Percentiles rank a stretch among this genome's conserved stretches.
Evolutionary conservation across 2,888 invertebrate species (phyloP).

Genomic region (Lacanobia wlatinum): DNA sequence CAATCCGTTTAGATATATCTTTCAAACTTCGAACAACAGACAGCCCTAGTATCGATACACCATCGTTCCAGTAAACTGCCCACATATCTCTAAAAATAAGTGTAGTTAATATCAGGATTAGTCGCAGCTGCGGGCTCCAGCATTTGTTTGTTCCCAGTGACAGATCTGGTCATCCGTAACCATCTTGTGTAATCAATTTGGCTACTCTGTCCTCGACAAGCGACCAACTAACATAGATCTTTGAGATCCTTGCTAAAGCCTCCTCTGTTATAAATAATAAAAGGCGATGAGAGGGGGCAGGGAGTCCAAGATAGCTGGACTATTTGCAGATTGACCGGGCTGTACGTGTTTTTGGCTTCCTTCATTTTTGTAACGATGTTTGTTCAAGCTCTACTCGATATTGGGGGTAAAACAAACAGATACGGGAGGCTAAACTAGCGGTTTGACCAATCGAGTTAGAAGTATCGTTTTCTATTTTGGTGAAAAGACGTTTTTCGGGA

Average conservation of each 20-base stretch:
- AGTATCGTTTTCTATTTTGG: slow-evolving; percentile 20
- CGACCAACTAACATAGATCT: slow-evolving; percentile 49
- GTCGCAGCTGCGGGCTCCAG: slow-evolving; percentile 56
- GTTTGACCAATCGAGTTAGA: slow-evolving; percentile 57
- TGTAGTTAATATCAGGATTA: slow-evolving; percentile 61
- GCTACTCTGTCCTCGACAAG: slow-evolving; percentile 60
- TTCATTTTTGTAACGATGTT: slow-evolving; percentile 69
- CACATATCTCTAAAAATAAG: slow-evolving; percentile 38
- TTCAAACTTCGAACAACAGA: not conserved
- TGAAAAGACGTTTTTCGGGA: not conserved
- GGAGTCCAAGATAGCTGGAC: slow-evolving; percentile 44
- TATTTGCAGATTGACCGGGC: slow-evolving; percentile 65
- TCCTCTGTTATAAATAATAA: not conserved
- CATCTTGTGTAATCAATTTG: slow-evolving; percentile 71
- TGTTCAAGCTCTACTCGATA: slow-evolving; percentile 61
- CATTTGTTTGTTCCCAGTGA: slow-evolving; percentile 67
- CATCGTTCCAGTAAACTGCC: not conserved
- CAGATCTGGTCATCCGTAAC: slow-evolving; percentile 69
- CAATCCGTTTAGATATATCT: no score
- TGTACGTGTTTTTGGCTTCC: slow-evolving; percentile 66
- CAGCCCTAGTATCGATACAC: not conserved
- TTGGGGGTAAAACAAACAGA: slow-evolving; percentile 62
- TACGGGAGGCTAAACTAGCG: slow-evolving; percentile 46
- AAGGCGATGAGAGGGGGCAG: not conserved
- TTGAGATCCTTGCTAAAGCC: not conserved